Evolutionary conservation across 1,140 invertebrate genomes (phyloP).

Genomic region (Penaeus vannamei): DNA sequence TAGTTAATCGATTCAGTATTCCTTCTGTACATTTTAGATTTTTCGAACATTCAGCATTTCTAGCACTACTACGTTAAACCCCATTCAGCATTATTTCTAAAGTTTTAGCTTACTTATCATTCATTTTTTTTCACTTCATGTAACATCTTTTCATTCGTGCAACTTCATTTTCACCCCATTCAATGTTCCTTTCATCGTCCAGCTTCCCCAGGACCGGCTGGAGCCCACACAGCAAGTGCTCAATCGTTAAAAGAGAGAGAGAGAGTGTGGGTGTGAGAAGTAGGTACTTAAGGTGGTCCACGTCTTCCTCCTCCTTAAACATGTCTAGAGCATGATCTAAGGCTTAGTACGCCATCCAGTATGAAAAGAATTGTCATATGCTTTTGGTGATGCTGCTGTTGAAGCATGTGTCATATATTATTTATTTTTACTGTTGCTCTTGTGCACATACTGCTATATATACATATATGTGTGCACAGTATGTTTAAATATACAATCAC

Average conservation of each 20-base stretch:
- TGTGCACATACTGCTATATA: background rate
- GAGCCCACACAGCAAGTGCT: background rate
- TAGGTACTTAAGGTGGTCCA: background rate
- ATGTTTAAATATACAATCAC: slow-evolving; percentile 34
- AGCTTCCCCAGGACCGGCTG: background rate
- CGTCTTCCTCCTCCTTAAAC: background rate
- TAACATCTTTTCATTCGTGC: too few relatives aligned
- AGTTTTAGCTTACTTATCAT: too few relatives aligned
- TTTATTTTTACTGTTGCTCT: background rate
- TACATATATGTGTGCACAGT: slow-evolving; percentile 34
- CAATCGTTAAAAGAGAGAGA: slow-evolving; percentile 7
- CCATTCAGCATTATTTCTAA: too few relatives aligned
- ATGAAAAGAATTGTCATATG: too few relatives aligned
- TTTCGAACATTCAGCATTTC: too few relatives aligned
- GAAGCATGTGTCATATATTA: background rate
- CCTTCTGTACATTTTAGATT: too few relatives aligned
- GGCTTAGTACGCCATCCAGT: too few relatives aligned
- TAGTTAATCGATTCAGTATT: too few relatives aligned
- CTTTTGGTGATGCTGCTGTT: too few relatives aligned
- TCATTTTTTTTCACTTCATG: too few relatives aligned
- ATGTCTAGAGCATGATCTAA: background rate
- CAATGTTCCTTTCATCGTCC: background rate
- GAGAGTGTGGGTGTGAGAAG: background rate
- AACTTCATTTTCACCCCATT: background rate
- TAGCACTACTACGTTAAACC: too few relatives aligned